Evolutionary conservation across 1,140 invertebrate genomes (phyloP), one percentile per base, ranked within the genome.

Genomic region (Drosophila pandora): DNA sequence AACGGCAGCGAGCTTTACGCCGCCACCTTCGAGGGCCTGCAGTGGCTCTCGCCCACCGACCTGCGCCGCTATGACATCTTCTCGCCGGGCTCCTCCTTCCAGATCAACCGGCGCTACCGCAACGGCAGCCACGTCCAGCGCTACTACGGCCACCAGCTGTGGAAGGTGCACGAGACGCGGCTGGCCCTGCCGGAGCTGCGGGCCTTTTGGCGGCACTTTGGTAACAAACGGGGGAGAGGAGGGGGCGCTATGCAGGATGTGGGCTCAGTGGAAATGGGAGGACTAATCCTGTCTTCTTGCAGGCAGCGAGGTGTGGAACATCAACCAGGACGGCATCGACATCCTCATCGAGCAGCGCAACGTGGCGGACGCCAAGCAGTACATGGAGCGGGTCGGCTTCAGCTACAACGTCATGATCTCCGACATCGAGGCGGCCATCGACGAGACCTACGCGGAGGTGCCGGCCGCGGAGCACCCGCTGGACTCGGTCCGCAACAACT

Each of bases 381-480:
- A 92, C n/a, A 92, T 95, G 34, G 90, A 92, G 12, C 78, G 92
- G 17, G 92, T 94, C 9, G 92, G 93, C 13, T 95, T 96, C 54
- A 91, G 93, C 10, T 96, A 94, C 76, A 93, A 95, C 3, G 87
- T 96, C 0, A 91, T 96, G 28, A 96, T 97, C 69, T 93, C 95
- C 1, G 94, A 97, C 91, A 78, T 97, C 2, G 95, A 97, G 79
- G 92, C 93, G 73, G 94, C 95, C 10, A 97, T 97, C 13, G 94
- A 96, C 65, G 93, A 95, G 64, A 96, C 96, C 82, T 97, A 96
- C 90, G 95, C 94, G 22, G 92, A 93, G 3, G 91, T 94, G 1
- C 39, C 69, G 0, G 93, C 93, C 7, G 93, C 94, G 60, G 93
- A 94, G 39, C 71, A 76, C 21, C 34, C 48, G 0, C 4, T 52